Conservation (phyloP, 2,888 invertebrate genomes). For the Archaeoteleia sp. region DNA sequence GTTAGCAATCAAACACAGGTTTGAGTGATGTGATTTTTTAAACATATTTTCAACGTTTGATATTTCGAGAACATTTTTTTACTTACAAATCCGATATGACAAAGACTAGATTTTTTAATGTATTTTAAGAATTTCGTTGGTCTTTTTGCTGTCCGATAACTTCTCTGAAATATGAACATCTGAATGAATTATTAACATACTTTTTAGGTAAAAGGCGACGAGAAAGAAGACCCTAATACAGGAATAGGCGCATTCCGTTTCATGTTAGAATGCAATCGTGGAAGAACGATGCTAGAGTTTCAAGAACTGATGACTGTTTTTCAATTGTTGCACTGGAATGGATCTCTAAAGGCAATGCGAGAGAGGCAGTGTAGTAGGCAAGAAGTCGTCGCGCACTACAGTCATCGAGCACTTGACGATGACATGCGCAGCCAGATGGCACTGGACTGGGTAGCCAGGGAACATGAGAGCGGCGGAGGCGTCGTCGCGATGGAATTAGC, state of each 20-base stretch:
- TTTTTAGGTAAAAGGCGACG: conserved; percentile 78
- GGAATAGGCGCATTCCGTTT: conserved; percentile 83
- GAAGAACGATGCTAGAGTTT: conserved; percentile 95
- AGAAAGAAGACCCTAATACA: conserved; percentile 80
- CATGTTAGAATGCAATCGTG: conserved; percentile 80
- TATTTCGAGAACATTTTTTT: too few species aligned
- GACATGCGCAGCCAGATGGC: conserved; percentile 98
- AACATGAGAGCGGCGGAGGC: conserved; percentile 81
- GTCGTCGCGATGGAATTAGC: conserved; percentile 88
- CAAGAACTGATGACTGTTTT: conserved; percentile 99
- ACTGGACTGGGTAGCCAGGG: conserved; percentile 93
- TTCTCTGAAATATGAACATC: too few species aligned
- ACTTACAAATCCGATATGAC: too few species aligned
- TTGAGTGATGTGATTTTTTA: too few species aligned
- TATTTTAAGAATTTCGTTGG: too few species aligned
- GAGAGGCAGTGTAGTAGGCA: conserved; percentile 95
- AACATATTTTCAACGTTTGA: too few species aligned
- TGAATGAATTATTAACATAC: too few species aligned
- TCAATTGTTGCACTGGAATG: conserved; percentile 96
- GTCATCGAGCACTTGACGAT: conserved; percentile 92
- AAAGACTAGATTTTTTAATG: too few species aligned
- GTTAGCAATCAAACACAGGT: conserved; percentile 62
- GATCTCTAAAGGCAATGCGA: conserved; percentile 95
- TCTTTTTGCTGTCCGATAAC: too few species aligned
- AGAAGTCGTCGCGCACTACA: conserved; percentile 94